Conservation (phyloP, 2,113 vertebrate genomes). For the Corythoichthys haematopterus region DNA sequence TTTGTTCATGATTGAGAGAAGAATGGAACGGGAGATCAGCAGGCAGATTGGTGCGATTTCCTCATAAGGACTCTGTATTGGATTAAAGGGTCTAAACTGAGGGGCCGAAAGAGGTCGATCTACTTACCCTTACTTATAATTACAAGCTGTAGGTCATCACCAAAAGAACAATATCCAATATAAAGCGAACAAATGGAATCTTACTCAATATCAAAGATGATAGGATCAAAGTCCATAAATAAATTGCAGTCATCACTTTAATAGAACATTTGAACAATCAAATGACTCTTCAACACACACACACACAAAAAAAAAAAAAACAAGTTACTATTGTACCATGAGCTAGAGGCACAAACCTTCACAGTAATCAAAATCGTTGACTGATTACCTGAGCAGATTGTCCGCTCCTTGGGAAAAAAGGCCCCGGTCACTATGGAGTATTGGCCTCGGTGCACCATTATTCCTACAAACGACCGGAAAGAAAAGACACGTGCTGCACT, state of each 20-base stretch:
- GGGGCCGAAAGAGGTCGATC: no score
- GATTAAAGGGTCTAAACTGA: no score
- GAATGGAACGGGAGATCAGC: no score
- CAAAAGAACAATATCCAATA: no score
- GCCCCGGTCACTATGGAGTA: constrained; percentile 38
- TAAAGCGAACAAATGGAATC: no score
- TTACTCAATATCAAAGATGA: neutral
- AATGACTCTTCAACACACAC: constrained; percentile 23
- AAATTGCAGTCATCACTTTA: constrained; percentile 35
- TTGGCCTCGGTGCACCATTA: constrained; percentile 57
- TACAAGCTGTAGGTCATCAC: no score
- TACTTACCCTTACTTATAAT: no score
- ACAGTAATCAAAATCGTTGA: constrained; percentile 49
- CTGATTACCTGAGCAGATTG: constrained; percentile 55
- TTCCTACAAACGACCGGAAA: constrained; percentile 64
- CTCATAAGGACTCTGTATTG: no score
- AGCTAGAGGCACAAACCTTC: constrained; percentile 36
- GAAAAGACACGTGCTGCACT: constrained; percentile 66
- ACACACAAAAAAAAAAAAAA: constrained; percentile 26
- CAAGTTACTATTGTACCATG: constrained; percentile 10
- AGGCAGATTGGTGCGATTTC: no score
- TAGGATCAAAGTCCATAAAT: neutral
- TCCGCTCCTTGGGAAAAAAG: constrained; percentile 68
- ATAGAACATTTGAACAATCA: constrained; percentile 38
- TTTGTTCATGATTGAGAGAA: no score